Evolutionary conservation across 2,113 vertebrate genomes (phyloP), one percentile per base, ranked within the genome.

Genomic region (Cricetomys ansorgei): DNA sequence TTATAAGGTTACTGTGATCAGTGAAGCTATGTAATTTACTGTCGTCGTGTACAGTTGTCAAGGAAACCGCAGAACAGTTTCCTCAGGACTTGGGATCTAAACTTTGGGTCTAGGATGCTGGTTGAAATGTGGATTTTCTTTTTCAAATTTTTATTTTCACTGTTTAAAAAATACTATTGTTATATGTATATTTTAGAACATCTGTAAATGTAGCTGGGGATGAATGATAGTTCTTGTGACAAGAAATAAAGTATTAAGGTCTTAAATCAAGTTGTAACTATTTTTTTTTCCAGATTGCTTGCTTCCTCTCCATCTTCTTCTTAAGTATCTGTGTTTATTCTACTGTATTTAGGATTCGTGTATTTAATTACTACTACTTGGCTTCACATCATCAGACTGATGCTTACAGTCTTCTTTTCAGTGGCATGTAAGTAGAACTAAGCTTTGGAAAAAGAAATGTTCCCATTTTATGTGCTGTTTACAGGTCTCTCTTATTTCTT

Each of bases 311-410:
- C 67, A 99, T 99, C 97, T 99, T 99, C 98, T 99, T 99, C 98
- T 97, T 99, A 90, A 99, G 99, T 91, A 99, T 99, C 96, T 99
- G 99, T 92, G 99, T 99, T 96, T 99, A 99, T 97, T 99, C 99
- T 92, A 99, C 99, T 12, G 99, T 99, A 94, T 99, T 99, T 98
- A 98, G 99, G 89, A 99, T 99, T 94, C 98, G 99, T 85, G 98
- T 99, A 45, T 99, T 99, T 98, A 99, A 99, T 98, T 99, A 99
- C 97, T 99, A 99, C 45, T 98, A 99, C 97, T 98, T 99, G 98
- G 99, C 99, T 69, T 99, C 99, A 16, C 99, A 99, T 98, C 99
- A 99, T 95, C 99, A 99, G 98, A 99, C 99, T 3, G 99, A 99
- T 93, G 99, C 99, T 2, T 99, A 99, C 97, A 99, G 99, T 98